Base-by-base conservation (phyloP, 1,140 invertebrate genomes). In the Drosophila orena region DNA sequence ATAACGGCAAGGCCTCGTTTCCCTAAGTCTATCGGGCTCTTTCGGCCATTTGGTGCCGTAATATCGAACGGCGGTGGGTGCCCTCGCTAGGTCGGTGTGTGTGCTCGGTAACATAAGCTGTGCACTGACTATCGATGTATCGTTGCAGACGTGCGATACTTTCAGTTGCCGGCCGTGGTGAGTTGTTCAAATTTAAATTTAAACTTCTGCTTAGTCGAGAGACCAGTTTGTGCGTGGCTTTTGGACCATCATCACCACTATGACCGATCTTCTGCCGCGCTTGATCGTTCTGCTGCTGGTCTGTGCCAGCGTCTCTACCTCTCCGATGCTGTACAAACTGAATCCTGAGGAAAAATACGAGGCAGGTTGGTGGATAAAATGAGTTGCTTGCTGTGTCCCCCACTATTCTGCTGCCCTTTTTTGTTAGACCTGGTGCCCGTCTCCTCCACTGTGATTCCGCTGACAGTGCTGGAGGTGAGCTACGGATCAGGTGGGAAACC, bases 371-470 rank as follows among this genome's bases (percentile, higher is more conserved):
- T 59, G 15, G 5, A 4, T 15, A 2, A 2, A 3, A 11, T 22
- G 0, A 14, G 8, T 14, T 14, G 11, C 11, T 38, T 4, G 4
- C 3, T 2, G 10, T 17, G 17, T 4, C 42, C 8, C 17, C 53
- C 30, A 10, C 7, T 30, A 47, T 22, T 14, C 12, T 22, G 10
- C 4, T 4, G 2, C 22, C 22, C 12, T 46, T 47, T 47, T 12
- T 47, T 3, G 7, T 17, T 74, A 95, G 94, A 95, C 76, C 93
- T 95, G 71, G 93, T 95, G 46, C 93, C 94, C 3, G 94, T 95
- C 3, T 95, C 94, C 0, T 95, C 94, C 1, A 95, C 94, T 0
- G 94, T 95, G 2, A 95, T 95, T 57, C 94, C 94, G 14, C 68
- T 95, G 12, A 93, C 94, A 0, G 93, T 94, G 20, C 94, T 95